Percentiles rank a stretch among this genome's conserved stretches.
phyloP scores from a whole-genome alignment of 2,888 invertebrate genomes.

The Incurvaria masculella region DNA sequence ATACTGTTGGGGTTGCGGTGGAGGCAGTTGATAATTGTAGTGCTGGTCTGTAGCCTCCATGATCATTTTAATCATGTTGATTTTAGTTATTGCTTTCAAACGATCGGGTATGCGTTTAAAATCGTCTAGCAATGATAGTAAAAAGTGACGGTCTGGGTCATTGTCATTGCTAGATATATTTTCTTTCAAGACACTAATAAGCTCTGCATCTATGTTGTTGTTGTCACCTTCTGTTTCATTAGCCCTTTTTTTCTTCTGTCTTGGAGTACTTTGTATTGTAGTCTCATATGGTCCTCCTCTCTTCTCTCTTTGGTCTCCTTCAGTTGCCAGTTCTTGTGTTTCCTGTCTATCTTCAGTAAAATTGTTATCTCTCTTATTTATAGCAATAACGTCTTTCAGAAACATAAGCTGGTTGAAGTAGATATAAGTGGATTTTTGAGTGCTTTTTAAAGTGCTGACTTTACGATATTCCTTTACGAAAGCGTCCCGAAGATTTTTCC shows the following conservation, averaged over 20 bases:
- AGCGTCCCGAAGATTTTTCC: no score
- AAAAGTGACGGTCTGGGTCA: slow-evolving; percentile 1
- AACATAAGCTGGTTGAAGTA: no score
- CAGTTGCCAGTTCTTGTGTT: slow-evolving; percentile 1
- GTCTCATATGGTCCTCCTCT: slow-evolving; percentile 1
- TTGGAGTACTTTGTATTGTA: neutral
- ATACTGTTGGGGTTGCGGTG: slow-evolving; percentile 1
- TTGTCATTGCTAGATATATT: slow-evolving; percentile 1
- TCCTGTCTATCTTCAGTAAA: slow-evolving; percentile 1
- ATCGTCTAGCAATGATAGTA: slow-evolving; percentile 1
- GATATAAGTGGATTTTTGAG: no score
- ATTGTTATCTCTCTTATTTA: slow-evolving; percentile 1
- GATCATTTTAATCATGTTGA: slow-evolving; percentile 2
- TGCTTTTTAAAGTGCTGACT: no score
- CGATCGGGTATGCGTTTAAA: slow-evolving; percentile 1
- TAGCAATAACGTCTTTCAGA: no score
- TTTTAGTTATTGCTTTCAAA: slow-evolving; percentile 1
- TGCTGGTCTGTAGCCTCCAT: slow-evolving; percentile 2
- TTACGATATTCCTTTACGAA: no score
- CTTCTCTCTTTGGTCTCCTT: slow-evolving; percentile 1
- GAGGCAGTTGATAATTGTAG: slow-evolving; percentile 1
- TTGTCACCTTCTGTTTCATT: slow-evolving; percentile 1
- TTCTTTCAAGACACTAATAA: slow-evolving; percentile 1
- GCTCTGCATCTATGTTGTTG: slow-evolving; percentile 1
- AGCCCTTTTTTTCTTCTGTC: slow-evolving; percentile 1